Evolutionary conservation across 2,113 vertebrate genomes (phyloP).

Genomic region (Heterocephalus glaber): DNA sequence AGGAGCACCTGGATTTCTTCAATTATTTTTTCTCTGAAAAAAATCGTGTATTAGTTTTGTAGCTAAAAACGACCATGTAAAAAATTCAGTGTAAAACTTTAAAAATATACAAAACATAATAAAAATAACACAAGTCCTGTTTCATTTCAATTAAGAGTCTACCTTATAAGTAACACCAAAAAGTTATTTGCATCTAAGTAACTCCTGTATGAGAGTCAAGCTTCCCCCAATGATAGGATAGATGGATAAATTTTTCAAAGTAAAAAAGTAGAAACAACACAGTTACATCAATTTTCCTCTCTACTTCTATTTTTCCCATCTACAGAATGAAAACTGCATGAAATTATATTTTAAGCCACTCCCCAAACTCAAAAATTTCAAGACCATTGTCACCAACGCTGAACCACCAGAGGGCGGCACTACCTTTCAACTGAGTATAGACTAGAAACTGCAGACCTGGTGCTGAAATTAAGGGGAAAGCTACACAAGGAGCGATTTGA

Average conservation of each 20-base stretch:
- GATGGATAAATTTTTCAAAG: background rate
- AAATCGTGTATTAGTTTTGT: background rate
- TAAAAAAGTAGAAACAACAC: background rate
- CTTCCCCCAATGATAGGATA: background rate
- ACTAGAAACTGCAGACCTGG: background rate
- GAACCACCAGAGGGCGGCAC: conserved; percentile 48
- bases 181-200: background rate
- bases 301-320: conserved; percentile 17
- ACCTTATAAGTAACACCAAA: background rate
- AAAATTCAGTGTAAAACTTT: background rate
- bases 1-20: background rate
- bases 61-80: background rate
- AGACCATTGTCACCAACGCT: background rate
- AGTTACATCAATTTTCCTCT: background rate
- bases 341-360: background rate
- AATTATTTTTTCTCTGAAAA: conserved; percentile 53
- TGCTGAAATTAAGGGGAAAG: background rate
- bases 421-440: background rate
- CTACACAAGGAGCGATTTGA: background rate
- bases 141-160: background rate
- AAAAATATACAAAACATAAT: background rate
- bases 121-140: background rate
- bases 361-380: background rate
- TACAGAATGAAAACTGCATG: background rate
- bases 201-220: conserved; percentile 8